A percentile compares a stretch with the other conserved stretches of the same genome.
phyloP scores from a whole-genome alignment of 2,113 vertebrate species.

The Oreochromis tanganicae region DNA sequence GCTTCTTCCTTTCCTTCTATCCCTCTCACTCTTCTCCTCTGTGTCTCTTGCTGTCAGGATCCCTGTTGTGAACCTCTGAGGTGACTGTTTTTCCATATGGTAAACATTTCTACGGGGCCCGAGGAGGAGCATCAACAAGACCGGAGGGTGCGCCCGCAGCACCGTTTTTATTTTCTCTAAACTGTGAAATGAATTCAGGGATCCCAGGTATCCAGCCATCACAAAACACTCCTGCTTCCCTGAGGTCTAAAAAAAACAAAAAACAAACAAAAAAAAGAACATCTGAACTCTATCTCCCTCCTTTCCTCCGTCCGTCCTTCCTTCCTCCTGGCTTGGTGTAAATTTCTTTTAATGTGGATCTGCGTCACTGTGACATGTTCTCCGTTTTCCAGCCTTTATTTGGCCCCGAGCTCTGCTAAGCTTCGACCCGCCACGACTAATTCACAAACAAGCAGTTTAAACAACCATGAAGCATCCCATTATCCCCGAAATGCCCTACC shows the following conservation, averaged over 20 bases:
- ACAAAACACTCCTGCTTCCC: constrained; percentile 37
- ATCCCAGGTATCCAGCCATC: constrained; percentile 61
- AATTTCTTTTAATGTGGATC: constrained; percentile 41
- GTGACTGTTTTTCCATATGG: constrained; percentile 57
- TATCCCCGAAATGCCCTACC: constrained; percentile 25
- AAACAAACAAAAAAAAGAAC: background rate
- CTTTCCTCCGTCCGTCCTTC: background rate
- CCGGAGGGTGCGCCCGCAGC: constrained; percentile 41
- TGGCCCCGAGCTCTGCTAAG: constrained; percentile 37
- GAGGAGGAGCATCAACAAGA: constrained; percentile 40
- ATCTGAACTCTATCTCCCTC: constrained; percentile 18
- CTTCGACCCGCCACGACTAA: constrained; percentile 50
- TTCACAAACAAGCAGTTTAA: constrained; percentile 56
- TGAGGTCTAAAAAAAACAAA: constrained; percentile 26
- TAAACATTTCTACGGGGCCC: constrained; percentile 56
- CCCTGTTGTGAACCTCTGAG: constrained; percentile 80
- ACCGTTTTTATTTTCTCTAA: constrained; percentile 55
- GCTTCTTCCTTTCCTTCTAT: background rate
- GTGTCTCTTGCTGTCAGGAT: constrained; percentile 68
- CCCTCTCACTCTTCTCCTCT: constrained; percentile 18
- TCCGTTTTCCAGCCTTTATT: constrained; percentile 14
- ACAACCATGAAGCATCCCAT: constrained; percentile 42
- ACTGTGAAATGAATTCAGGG: constrained; percentile 66
- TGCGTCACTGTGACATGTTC: constrained; percentile 37
- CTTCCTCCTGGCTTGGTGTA: background rate